Base-by-base conservation (phyloP, 1,140 invertebrate species). In the Zaprionus inermis region DNA sequence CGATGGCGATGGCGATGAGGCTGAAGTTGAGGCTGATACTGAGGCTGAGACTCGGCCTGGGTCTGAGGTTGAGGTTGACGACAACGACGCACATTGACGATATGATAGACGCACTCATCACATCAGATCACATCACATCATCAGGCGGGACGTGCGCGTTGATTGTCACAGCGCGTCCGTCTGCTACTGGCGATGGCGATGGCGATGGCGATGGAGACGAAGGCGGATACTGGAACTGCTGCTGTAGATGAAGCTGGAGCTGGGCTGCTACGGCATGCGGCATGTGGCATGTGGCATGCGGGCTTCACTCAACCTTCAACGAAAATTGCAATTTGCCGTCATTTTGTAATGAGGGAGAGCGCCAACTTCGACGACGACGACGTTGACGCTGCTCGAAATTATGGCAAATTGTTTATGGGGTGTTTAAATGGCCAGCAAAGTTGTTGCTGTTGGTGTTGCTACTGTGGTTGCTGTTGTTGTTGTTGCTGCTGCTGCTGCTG, bases 51-150 rank as follows among this genome's bases (percentile, higher is more conserved):
- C 24, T 28, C 3, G 22, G 1, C 22, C 22, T 24, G 22, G 2
- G 4, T 2, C 22, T 4, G 22, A n/a, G 20, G 11, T 10, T 63
- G 46, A 49, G 38, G 20, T 68, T 61, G 75, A 61, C 54, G 60
- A 61, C 32, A 57, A 75, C 70, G 80, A 83, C 76, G 79, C 81
- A 88, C 76, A 78, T 84, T 89, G 83, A 88, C 83, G 84, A 88
- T 86, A 86, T 88, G 84, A 88, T 88, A 89, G 84, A 88, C 84
- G 84, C 84, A 88, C 84, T 88, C 84, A 88, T 88, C 84, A 88
- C 84, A 88, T 88, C 84, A 88, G 83, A 86, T 86, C 82, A 86
- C 82, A 86, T 86, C 82, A 88, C 82, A 86, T 86, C 83, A 86
- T 78, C 66, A 59, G 72, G 76, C 81, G 82, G 79, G 83, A 86